Conservation (phyloP, 2,888 invertebrate genomes). For the Lepidonotus clava region DNA sequence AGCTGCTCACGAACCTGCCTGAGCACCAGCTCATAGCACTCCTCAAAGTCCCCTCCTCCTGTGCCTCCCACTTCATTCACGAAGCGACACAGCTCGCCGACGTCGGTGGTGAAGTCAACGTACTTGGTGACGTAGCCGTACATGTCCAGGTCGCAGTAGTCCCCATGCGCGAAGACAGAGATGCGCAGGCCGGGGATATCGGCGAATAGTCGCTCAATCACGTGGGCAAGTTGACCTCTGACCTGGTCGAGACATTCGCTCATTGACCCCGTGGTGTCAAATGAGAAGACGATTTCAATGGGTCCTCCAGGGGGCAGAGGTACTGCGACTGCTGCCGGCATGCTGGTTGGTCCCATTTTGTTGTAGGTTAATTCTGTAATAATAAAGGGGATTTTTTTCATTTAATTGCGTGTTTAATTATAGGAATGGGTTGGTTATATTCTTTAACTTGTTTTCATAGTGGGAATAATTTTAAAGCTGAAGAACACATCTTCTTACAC, state of each 20-base stretch:
- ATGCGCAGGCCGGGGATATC: conserved; percentile 76
- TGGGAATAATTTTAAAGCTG: too few relatives aligned
- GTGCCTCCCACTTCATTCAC: conserved; percentile 70
- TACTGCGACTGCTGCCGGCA: too few relatives aligned
- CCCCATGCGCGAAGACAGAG: conserved; percentile 77
- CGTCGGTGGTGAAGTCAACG: conserved; percentile 71
- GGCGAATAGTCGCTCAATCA: conserved; percentile 74
- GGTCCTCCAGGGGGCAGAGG: conserved; percentile 56
- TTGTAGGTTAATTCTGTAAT: too few relatives aligned
- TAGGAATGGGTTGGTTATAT: too few relatives aligned
- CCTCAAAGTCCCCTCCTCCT: conserved; percentile 75
- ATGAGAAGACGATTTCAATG: conserved; percentile 73
- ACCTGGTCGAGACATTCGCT: conserved; percentile 71
- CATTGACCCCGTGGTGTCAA: conserved; percentile 77
- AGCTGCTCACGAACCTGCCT: conserved; percentile 69
- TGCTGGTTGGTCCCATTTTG: too few relatives aligned
- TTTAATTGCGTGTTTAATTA: too few relatives aligned
- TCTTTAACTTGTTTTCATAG: too few relatives aligned
- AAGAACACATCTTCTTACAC: too few relatives aligned
- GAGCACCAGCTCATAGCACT: conserved; percentile 77
- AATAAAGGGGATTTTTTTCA: too few relatives aligned
- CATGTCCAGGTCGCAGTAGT: conserved; percentile 74
- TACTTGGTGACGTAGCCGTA: conserved; percentile 73
- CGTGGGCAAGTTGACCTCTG: conserved; percentile 70
- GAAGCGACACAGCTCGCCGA: conserved; percentile 70